Percentiles rank a stretch among this genome's conserved stretches.
These are phyloP conservation scores for Lasiommata megera DNA, from an alignment of 2,888 invertebrate genomes.

Conservation along the genomic window DNA sequence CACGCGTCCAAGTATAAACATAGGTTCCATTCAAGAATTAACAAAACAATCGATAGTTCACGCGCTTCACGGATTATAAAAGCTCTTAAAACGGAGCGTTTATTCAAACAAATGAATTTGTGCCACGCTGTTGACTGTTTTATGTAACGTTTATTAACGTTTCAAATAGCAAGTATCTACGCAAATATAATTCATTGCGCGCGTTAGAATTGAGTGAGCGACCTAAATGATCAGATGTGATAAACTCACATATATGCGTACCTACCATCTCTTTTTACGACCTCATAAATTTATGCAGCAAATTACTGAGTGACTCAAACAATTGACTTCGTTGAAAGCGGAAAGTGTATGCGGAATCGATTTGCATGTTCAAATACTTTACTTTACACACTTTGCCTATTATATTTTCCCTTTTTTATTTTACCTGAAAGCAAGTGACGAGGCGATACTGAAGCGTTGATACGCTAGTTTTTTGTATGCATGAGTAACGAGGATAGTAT, in stretches of 20 bases:
- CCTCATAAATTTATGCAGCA: conserved; percentile 25
- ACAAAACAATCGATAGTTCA: no score
- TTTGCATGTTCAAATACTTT: conserved; percentile 8
- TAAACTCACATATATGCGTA: conserved; percentile 7
- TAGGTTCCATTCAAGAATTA: no score
- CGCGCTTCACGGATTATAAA: no score
- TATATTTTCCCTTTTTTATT: background rate
- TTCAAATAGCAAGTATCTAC: background rate
- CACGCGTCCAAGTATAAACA: no score
- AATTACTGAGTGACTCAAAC: conserved; percentile 20
- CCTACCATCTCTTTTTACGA: conserved; percentile 14
- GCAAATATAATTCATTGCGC: background rate
- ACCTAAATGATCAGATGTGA: conserved; percentile 23
- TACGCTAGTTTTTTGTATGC: no score
- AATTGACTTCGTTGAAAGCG: conserved; percentile 17
- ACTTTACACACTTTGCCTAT: background rate
- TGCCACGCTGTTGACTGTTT: no score
- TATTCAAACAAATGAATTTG: no score
- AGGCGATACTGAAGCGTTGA: no score
- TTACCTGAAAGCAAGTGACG: no score
- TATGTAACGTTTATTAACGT: background rate
- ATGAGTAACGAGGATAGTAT: no score
- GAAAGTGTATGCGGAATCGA: conserved; percentile 12
- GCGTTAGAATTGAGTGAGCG: conserved; percentile 6
- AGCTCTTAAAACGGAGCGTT: no score